A percentile compares a stretch with the other conserved stretches of the same genome.
These are phyloP conservation scores for Egretta garzetta DNA, from an alignment of 2,113 vertebrate genomes.

Conservation along the genomic window DNA sequence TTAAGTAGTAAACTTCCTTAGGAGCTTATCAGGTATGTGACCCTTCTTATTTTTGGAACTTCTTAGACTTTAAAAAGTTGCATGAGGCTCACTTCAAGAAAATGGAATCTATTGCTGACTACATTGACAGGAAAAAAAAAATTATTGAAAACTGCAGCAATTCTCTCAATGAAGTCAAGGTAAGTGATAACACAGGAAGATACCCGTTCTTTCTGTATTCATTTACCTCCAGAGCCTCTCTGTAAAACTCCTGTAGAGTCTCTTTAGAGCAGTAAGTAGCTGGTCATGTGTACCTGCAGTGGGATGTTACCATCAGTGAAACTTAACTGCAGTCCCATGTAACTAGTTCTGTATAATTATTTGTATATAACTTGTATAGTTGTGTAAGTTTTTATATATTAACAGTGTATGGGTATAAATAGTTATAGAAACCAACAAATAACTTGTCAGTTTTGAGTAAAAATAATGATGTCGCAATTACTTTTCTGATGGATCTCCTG, in stretches of 20 bases:
- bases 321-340: not conserved
- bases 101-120: constrained; percentile 94
- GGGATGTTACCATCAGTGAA: not conserved
- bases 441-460: not conserved
- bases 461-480: not conserved
- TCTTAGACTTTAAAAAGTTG: constrained; percentile 91
- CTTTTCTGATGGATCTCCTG: not conserved
- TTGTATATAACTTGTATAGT: not conserved
- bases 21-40: not conserved
- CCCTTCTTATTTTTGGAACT: not conserved
- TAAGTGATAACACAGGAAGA: constrained; percentile 27
- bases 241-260: not conserved
- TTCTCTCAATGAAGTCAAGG: constrained; percentile 81
- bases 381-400: not conserved
- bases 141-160: constrained; percentile 72
- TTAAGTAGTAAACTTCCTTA: not conserved
- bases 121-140: constrained; percentile 85
- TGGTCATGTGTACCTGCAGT: not conserved
- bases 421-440: not conserved
- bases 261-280: not conserved
- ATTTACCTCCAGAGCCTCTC: not conserved
- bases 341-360: not conserved
- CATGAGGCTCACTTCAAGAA: constrained; percentile 92
- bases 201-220: accelerated
- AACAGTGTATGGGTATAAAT: not conserved